Evolutionary conservation across 2,888 invertebrate genomes (phyloP).

Genomic region (Cerastis leucographa): DNA sequence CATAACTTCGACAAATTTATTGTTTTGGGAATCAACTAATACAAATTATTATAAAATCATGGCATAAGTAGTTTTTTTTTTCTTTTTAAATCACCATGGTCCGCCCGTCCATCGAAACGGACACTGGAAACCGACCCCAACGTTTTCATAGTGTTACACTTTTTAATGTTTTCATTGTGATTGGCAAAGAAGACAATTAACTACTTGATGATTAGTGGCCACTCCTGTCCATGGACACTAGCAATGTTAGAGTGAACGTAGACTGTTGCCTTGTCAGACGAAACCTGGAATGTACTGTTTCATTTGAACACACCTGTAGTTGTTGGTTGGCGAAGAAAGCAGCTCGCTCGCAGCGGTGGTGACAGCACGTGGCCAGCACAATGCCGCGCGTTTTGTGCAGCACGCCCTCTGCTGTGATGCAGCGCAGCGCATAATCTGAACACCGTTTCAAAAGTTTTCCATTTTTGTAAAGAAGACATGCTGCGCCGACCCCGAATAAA

Average conservation of each 20-base stretch:
- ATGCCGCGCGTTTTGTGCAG: constrained; percentile 88
- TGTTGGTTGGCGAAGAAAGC: constrained; percentile 89
- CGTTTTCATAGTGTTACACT: too few species aligned
- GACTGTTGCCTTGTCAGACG: neutral
- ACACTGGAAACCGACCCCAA: too few species aligned
- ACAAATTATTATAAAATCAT: too few species aligned
- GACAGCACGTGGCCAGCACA: constrained; percentile 97
- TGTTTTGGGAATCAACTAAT: too few species aligned
- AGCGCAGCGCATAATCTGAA: constrained; percentile 93
- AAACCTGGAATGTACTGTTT: neutral
- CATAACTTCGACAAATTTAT: too few species aligned
- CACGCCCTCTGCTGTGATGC: constrained; percentile 88
- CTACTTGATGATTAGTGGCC: neutral
- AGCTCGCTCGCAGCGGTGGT: constrained; percentile 95
- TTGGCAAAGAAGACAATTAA: too few species aligned
- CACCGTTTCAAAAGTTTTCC: neutral
- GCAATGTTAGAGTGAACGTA: neutral
- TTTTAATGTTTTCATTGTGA: too few species aligned
- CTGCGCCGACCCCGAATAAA: neutral
- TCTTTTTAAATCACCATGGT: too few species aligned
- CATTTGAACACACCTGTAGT: constrained; percentile 70
- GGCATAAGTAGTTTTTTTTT: too few species aligned
- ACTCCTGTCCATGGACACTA: neutral
- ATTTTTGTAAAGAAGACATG: neutral
- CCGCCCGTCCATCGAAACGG: too few species aligned